A percentile compares a stretch with the other conserved stretches of the same genome.
These are phyloP conservation scores for Protonibea diacanthus DNA, from an alignment of 2,797 vertebrate genomes.

Conservation along the genomic window DNA sequence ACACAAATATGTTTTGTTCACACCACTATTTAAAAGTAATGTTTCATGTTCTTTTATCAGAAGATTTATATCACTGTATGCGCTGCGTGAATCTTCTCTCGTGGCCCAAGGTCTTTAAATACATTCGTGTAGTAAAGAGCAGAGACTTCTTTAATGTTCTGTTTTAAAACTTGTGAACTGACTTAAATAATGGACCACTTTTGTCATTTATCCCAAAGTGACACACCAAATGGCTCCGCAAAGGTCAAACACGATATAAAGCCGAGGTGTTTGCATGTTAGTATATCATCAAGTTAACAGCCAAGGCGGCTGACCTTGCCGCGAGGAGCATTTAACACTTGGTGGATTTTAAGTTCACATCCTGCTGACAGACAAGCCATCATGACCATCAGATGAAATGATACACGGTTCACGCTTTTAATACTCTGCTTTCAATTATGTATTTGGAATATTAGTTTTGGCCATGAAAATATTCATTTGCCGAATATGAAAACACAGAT, in stretches of 20 bases:
- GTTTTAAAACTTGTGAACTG: neutral
- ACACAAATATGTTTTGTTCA: no score
- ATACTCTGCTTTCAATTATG: neutral
- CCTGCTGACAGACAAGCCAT: neutral
- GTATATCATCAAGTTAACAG: neutral
- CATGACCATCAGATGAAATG: neutral
- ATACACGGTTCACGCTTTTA: neutral
- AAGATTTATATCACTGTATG: no score
- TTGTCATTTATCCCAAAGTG: neutral
- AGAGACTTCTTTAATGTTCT: no score
- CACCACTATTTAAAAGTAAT: no score
- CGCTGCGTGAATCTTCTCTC: no score
- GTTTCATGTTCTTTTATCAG: no score
- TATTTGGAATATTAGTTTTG: neutral
- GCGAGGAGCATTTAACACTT: neutral
- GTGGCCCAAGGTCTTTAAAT: no score
- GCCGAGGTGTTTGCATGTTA: neutral
- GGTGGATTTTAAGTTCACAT: conserved; percentile 4
- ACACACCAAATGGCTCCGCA: neutral
- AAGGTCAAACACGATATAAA: neutral
- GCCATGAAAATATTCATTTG: neutral
- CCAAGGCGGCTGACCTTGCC: neutral
- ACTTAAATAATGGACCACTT: neutral
- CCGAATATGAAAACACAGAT: neutral
- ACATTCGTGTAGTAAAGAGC: no score